Conservation (phyloP, 2,797 vertebrate genomes). For the Scomberomorus guttatus region DNA sequence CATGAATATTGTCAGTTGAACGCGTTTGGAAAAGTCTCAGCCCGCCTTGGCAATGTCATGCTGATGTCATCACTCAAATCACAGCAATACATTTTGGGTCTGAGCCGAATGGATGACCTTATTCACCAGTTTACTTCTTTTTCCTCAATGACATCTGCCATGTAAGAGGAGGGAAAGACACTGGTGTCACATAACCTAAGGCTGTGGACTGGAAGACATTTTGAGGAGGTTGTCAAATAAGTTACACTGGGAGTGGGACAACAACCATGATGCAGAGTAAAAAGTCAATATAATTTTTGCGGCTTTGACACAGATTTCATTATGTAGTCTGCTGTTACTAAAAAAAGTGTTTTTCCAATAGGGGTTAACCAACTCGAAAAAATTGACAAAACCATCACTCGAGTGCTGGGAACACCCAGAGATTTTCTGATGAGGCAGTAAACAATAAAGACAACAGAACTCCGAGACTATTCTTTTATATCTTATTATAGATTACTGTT, state of each 20-base stretch:
- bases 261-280: background rate
- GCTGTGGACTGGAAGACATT: background rate
- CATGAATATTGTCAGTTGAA: conserved; percentile 24
- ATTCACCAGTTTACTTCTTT: conserved; percentile 21
- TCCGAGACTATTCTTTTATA: background rate
- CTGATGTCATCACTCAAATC: conserved; percentile 25
- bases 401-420: no score
- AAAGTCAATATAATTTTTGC: background rate
- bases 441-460: background rate
- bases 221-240: background rate
- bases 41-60: background rate
- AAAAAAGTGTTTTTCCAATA: background rate
- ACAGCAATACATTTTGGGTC: conserved; percentile 25
- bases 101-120: background rate
- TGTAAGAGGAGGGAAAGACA: conserved; percentile 17
- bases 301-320: background rate
- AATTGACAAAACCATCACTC: no score
- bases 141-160: conserved; percentile 10
- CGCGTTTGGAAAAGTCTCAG: conserved; percentile 1
- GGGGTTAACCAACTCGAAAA: background rate
- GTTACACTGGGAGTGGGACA: background rate
- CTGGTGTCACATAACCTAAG: background rate
- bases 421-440: background rate
- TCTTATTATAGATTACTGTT: background rate
- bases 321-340: background rate